phyloP scores from a whole-genome alignment of 2,888 invertebrate species.

The Agrilus mali region DNA sequence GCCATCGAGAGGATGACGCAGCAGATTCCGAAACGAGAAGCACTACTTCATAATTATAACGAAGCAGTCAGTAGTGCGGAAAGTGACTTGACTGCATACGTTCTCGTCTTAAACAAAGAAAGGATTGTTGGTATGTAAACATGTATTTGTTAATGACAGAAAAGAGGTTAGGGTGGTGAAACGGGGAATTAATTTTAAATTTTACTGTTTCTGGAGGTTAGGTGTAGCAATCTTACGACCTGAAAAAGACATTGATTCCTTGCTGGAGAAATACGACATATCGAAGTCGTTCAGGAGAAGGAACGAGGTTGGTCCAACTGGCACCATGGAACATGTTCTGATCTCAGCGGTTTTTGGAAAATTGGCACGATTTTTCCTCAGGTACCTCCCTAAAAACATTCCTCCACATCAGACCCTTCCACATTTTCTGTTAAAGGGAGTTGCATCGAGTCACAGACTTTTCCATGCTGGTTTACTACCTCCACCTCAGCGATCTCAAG shows the following conservation, averaged over 20 bases:
- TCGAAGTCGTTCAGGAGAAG: constrained; percentile 26
- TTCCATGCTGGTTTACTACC: constrained; percentile 42
- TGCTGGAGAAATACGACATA: constrained; percentile 31
- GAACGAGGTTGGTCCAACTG: constrained; percentile 24
- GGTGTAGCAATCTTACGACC: constrained; percentile 24
- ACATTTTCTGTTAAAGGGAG: constrained; percentile 37
- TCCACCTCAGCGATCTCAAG: constrained; percentile 33
- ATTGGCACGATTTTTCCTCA: constrained; percentile 31
- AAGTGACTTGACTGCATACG: constrained; percentile 19
- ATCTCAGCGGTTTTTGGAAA: constrained; percentile 47
- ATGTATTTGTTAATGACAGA: too few species aligned
- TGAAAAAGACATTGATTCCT: constrained; percentile 26
- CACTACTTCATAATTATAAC: constrained; percentile 17
- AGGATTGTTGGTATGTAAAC: background rate
- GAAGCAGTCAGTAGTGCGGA: constrained; percentile 14
- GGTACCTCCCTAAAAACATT: too few species aligned
- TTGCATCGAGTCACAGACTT: constrained; percentile 42
- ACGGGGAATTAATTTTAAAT: constrained; percentile 1
- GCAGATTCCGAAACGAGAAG: constrained; percentile 13
- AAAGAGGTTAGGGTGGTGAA: too few species aligned
- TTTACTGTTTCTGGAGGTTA: constrained; percentile 9
- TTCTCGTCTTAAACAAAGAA: constrained; percentile 7
- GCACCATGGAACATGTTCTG: constrained; percentile 34
- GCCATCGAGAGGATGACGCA: constrained; percentile 16
- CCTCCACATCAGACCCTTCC: too few species aligned